Evolutionary conservation across 2,888 invertebrate species (phyloP).

Genomic region (Aspidiotus rigidus): DNA sequence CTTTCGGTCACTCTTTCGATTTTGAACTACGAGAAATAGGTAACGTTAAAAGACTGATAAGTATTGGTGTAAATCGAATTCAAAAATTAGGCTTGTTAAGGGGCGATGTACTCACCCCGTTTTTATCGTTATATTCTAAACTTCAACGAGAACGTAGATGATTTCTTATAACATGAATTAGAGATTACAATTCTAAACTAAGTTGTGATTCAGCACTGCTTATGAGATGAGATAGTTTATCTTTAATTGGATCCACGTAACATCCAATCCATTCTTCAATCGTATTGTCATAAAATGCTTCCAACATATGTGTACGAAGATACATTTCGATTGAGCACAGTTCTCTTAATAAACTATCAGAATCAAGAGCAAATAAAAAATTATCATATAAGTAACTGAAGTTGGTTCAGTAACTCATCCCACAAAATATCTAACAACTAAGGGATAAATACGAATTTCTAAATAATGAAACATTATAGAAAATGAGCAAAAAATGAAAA

Average conservation of each 20-base stretch:
- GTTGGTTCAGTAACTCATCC: not conserved
- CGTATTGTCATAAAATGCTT: constrained; percentile 51
- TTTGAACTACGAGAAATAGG: too few relatives aligned
- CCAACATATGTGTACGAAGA: constrained; percentile 48
- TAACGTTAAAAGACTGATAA: too few relatives aligned
- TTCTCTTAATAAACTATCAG: constrained; percentile 47
- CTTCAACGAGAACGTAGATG: too few relatives aligned
- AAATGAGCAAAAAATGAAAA: not conserved
- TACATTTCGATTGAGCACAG: constrained; percentile 49
- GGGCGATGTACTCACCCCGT: too few relatives aligned
- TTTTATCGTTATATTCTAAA: too few relatives aligned
- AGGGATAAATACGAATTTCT: not conserved
- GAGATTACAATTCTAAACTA: too few relatives aligned
- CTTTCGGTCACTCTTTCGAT: too few relatives aligned
- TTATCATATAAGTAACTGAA: too few relatives aligned
- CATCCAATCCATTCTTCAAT: constrained; percentile 55
- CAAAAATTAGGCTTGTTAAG: too few relatives aligned
- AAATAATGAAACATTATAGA: not conserved
- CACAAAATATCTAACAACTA: not conserved
- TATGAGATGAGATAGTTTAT: constrained; percentile 25
- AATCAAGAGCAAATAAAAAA: too few relatives aligned
- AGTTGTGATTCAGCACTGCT: constrained; percentile 20
- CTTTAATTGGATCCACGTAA: constrained; percentile 47
- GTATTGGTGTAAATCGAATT: too few relatives aligned
- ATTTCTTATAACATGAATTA: too few relatives aligned